phyloP scores from a whole-genome alignment of 2,888 invertebrate species.

The Callinectes sapidus region DNA sequence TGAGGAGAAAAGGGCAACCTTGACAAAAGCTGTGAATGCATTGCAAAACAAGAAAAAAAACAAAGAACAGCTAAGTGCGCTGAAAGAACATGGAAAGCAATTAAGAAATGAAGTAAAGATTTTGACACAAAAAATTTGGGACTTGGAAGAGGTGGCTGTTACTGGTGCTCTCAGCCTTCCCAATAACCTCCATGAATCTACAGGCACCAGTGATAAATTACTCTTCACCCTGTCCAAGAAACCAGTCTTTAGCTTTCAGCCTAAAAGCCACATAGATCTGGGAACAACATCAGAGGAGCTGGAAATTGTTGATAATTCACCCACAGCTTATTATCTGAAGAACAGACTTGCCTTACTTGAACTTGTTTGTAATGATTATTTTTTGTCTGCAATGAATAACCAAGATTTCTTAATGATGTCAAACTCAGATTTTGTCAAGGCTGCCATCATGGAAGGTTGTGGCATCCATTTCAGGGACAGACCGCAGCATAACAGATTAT shows the following conservation, averaged over 20 bases:
- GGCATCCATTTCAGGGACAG: constrained; percentile 50
- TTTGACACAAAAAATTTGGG: constrained; percentile 35
- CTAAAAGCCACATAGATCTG: constrained; percentile 45
- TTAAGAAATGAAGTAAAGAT: constrained; percentile 48
- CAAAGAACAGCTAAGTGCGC: background rate
- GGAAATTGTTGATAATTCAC: constrained; percentile 58
- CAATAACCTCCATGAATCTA: constrained; percentile 48
- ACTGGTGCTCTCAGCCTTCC: constrained; percentile 48
- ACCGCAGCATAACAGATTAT: constrained; percentile 43
- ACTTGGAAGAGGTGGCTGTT: constrained; percentile 53
- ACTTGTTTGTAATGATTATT: constrained; percentile 50
- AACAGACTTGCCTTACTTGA: constrained; percentile 52
- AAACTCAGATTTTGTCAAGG: constrained; percentile 70
- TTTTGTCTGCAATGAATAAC: constrained; percentile 35
- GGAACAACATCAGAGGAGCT: constrained; percentile 44
- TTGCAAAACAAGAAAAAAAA: constrained; percentile 29
- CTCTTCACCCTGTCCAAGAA: constrained; percentile 41
- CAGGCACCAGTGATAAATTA: constrained; percentile 23
- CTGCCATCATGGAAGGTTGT: constrained; percentile 64
- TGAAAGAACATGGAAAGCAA: constrained; percentile 53
- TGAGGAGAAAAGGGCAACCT: constrained; percentile 32
- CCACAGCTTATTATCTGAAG: constrained; percentile 60
- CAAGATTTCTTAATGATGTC: constrained; percentile 48
- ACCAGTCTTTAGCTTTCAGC: constrained; percentile 41
- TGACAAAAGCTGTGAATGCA: constrained; percentile 39